phyloP scores from a whole-genome alignment of 2,888 invertebrate species.

The Aphodius granarius region DNA sequence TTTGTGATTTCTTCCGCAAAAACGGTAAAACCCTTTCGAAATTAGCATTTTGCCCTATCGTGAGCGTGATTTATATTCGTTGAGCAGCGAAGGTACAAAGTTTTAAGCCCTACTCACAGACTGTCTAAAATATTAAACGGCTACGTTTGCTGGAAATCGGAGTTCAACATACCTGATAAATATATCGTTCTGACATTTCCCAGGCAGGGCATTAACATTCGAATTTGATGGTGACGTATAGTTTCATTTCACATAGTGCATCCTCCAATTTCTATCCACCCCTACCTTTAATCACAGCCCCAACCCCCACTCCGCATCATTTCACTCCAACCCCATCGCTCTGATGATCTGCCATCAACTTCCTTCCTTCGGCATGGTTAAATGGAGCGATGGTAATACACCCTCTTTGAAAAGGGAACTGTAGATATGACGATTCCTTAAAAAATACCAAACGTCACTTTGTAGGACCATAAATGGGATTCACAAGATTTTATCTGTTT shows the following conservation, averaged over 20 bases:
- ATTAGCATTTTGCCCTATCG: neutral
- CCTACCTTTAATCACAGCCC: neutral
- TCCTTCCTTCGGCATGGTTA: neutral
- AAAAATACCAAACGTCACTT: neutral
- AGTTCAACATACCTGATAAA: neutral
- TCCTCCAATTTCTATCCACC: neutral
- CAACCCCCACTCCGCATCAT: neutral
- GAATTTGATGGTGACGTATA: slow-evolving; percentile 11
- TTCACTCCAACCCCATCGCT: neutral
- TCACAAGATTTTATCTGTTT: neutral
- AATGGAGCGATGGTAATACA: neutral
- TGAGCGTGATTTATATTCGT: neutral
- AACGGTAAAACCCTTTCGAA: neutral
- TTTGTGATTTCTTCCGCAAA: no score
- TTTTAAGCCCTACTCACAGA: neutral
- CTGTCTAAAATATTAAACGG: slow-evolving; percentile 11
- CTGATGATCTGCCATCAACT: neutral
- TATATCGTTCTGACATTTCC: neutral
- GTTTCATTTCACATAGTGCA: slow-evolving; percentile 11
- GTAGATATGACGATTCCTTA: neutral
- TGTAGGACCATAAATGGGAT: neutral
- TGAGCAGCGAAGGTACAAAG: neutral
- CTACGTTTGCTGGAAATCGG: neutral
- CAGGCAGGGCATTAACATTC: neutral
- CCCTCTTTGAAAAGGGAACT: neutral